Conservation (phyloP, 2,888 invertebrate genomes). For the Eilema griseolum region DNA sequence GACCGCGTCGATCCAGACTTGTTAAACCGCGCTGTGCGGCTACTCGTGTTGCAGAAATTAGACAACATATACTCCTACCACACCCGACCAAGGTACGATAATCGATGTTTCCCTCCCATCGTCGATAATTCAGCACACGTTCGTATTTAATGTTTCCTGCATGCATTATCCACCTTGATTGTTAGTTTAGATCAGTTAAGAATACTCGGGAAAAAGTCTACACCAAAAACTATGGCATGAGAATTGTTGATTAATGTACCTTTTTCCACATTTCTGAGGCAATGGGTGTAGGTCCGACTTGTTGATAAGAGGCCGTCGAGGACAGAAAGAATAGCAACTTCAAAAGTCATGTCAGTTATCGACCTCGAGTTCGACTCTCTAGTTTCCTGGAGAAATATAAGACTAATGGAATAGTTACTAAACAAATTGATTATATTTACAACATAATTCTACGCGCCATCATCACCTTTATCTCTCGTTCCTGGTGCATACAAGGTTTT, state of each 20-base stretch:
- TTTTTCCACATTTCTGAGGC: neutral
- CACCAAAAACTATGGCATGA: neutral
- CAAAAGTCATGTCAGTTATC: neutral
- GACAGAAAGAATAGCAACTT: neutral
- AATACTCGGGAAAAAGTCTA: neutral
- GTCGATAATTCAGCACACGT: slow-evolving; percentile 61
- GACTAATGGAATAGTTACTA: neutral
- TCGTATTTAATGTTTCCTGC: slow-evolving; percentile 63
- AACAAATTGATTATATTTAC: neutral
- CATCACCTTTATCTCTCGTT: neutral
- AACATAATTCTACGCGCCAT: no score
- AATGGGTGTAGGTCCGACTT: neutral
- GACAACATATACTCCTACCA: slow-evolving; percentile 88
- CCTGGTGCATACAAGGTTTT: no score
- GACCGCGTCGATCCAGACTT: slow-evolving; percentile 82
- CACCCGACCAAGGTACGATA: slow-evolving; percentile 87
- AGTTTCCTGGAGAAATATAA: neutral
- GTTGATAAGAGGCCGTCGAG: neutral
- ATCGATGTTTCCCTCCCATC: slow-evolving; percentile 72
- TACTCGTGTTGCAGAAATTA: slow-evolving; percentile 86
- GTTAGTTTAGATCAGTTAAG: slow-evolving; percentile 33
- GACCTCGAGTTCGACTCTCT: no score
- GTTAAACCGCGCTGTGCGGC: slow-evolving; percentile 86
- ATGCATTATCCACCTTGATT: slow-evolving; percentile 48
- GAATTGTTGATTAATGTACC: neutral